Percentiles rank a stretch among this genome's conserved stretches.
These are phyloP conservation scores for Scomberomorus guttatus DNA, from an alignment of 2,797 vertebrate genomes.

Conservation along the genomic window DNA sequence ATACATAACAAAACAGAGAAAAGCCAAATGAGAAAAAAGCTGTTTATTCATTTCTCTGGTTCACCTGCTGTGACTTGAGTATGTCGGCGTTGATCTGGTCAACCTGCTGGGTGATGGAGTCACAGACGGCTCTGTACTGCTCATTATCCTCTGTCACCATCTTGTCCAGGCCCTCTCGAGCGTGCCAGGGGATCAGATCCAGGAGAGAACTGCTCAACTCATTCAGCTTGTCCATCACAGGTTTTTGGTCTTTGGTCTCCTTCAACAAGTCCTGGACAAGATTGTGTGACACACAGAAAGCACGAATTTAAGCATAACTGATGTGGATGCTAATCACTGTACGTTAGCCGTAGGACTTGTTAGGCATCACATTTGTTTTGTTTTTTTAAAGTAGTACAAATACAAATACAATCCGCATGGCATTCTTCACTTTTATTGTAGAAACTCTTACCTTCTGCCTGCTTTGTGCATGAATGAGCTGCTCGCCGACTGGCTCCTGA, in stretches of 20 bases:
- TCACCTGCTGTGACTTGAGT: conserved; percentile 95
- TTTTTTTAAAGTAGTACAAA: no score
- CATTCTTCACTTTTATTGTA: no score
- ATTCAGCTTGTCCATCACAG: conserved; percentile 91
- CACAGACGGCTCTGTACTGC: conserved; percentile 89
- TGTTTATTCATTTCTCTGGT: background rate
- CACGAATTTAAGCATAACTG: background rate
- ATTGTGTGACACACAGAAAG: background rate
- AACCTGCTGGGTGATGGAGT: conserved; percentile 90
- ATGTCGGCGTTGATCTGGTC: conserved; percentile 93
- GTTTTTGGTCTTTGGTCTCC: conserved; percentile 89
- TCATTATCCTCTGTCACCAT: conserved; percentile 93
- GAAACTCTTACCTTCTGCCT: conserved; percentile 89
- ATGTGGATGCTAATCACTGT: background rate
- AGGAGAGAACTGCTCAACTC: conserved; percentile 92
- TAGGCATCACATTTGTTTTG: background rate
- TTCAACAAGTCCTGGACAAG: conserved; percentile 89
- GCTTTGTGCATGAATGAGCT: conserved; percentile 87
- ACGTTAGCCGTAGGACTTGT: background rate
- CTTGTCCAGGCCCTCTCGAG: conserved; percentile 94
- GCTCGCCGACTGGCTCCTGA: conserved; percentile 86
- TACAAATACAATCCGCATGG: no score
- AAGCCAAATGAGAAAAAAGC: background rate
- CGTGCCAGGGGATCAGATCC: conserved; percentile 96
- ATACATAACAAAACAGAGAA: background rate